Conservation (phyloP, 2,113 vertebrate genomes). For the Rhinichthys klamathensis region DNA sequence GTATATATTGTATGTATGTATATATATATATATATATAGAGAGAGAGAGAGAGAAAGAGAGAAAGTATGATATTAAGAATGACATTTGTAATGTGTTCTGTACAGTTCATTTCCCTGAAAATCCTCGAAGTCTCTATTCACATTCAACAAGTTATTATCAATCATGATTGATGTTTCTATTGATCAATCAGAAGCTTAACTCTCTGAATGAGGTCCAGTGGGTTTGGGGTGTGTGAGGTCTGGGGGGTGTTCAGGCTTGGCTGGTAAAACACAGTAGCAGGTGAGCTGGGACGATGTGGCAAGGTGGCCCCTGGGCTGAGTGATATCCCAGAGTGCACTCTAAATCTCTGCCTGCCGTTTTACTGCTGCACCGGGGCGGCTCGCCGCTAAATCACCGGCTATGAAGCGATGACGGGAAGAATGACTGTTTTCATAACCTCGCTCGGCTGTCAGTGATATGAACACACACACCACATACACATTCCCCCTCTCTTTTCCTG, state of each 20-base stretch:
- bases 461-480: conserved; percentile 77
- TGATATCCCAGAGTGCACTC: conserved; percentile 55
- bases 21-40: too few relatives aligned
- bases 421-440: conserved; percentile 98
- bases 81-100: too few relatives aligned
- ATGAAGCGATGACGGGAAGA: conserved; percentile 96
- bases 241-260: conserved; percentile 47
- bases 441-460: conserved; percentile 92
- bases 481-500: conserved; percentile 66
- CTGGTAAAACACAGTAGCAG: conserved; percentile 75
- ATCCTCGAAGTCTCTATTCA: background rate
- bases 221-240: conserved; percentile 44
- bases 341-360: conserved; percentile 59
- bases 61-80: too few relatives aligned
- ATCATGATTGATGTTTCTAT: conserved; percentile 1
- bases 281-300: conserved; percentile 72
- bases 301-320: conserved; percentile 70
- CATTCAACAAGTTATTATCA: background rate
- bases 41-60: too few relatives aligned
- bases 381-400: conserved; percentile 93
- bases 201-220: conserved; percentile 23
- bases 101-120: background rate
- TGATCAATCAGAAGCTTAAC: conserved; percentile 36
- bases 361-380: conserved; percentile 75
- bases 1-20: too few relatives aligned